Percentiles rank a stretch among this genome's conserved stretches.
Evolutionary conservation across 1,140 invertebrate species (phyloP).

Genomic region (Augochlora pura): DNA sequence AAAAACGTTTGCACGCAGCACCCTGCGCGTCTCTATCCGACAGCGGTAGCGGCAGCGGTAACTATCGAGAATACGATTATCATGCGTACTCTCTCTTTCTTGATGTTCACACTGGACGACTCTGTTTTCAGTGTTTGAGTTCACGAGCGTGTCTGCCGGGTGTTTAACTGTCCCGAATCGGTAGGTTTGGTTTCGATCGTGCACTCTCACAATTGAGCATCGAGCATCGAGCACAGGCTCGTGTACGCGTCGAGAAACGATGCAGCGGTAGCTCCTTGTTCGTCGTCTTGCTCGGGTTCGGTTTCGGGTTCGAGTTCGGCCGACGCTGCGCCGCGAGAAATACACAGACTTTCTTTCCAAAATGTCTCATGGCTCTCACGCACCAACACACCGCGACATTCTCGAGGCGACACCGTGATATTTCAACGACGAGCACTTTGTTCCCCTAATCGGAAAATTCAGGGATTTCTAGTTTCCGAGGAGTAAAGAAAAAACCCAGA

Average conservation of each 20-base stretch:
- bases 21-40: constrained; percentile 39
- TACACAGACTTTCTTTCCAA: constrained; percentile 49
- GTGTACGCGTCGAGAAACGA: constrained; percentile 29
- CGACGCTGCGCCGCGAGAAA: constrained; percentile 53
- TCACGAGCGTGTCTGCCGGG: constrained; percentile 25
- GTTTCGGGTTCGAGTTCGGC: constrained; percentile 31
- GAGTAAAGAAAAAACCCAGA: constrained; percentile 68
- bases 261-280: constrained; percentile 39
- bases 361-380: constrained; percentile 6
- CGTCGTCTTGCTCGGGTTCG: constrained; percentile 42
- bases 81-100: constrained; percentile 46
- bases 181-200: constrained; percentile 40
- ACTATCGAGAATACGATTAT: constrained; percentile 46
- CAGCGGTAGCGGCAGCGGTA: neutral
- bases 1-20: constrained; percentile 39
- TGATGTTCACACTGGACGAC: constrained; percentile 24
- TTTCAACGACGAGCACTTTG: neutral
- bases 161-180: constrained; percentile 31
- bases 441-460: neutral
- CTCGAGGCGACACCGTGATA: neutral
- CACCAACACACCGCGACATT: neutral
- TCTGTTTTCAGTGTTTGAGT: constrained; percentile 20
- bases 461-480: constrained; percentile 30
- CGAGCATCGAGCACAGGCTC: constrained; percentile 14
- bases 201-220: constrained; percentile 29